Conservation (phyloP, 2,113 vertebrate genomes). For the Phaethornis superciliosus region DNA sequence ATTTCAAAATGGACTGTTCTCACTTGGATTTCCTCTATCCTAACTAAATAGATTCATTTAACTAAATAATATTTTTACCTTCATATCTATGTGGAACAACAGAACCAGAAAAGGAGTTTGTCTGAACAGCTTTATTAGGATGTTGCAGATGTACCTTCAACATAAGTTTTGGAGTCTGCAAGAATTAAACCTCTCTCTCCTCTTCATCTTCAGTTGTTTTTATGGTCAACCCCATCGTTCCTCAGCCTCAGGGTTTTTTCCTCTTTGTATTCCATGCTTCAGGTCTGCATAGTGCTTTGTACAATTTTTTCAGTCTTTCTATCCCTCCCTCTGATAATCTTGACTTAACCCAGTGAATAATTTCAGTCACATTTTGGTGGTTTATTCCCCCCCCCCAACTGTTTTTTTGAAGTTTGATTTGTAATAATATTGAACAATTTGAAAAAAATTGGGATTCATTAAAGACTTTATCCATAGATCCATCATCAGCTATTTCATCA, state of each 20-base stretch:
- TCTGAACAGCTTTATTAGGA: background rate
- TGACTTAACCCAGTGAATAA: background rate
- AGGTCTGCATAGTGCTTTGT: background rate
- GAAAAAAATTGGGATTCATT: background rate
- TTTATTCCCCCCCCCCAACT: fast-evolving
- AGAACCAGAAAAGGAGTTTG: background rate
- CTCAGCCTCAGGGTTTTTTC: background rate
- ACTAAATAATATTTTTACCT: background rate
- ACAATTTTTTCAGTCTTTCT: background rate
- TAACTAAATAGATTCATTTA: background rate
- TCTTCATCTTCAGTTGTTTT: background rate
- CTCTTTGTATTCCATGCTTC: background rate
- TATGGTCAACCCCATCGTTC: background rate
- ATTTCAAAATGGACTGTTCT: background rate
- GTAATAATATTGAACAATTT: background rate
- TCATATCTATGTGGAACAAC: background rate
- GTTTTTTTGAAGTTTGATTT: background rate
- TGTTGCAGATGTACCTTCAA: no score
- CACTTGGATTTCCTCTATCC: background rate
- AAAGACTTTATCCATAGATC: background rate
- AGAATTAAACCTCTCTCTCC: background rate
- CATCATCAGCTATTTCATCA: background rate
- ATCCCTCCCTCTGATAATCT: background rate
- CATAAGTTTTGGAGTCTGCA: background rate
- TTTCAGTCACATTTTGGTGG: background rate